These are phyloP conservation scores for Pomacea canaliculata DNA, from an alignment of 2,888 invertebrate genomes.

Conservation along the genomic window DNA sequence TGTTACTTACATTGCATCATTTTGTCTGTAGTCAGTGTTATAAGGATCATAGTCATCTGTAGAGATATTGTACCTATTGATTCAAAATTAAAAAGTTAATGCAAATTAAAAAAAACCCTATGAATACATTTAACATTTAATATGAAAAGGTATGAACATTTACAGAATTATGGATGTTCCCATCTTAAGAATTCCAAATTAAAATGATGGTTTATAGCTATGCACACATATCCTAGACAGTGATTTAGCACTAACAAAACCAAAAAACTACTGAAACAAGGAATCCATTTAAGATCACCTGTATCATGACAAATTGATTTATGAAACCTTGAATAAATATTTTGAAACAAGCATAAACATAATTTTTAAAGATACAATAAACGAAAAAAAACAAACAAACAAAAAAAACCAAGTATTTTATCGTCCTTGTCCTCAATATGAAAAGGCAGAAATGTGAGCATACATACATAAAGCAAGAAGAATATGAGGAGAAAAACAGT, in stretches of 20 bases:
- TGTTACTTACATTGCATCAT: conserved; percentile 51
- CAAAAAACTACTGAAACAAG: too few species aligned
- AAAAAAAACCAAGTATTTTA: background rate
- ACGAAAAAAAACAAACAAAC: background rate
- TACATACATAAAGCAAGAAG: background rate
- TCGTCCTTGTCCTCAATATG: background rate
- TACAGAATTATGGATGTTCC: too few species aligned
- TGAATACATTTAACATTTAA: background rate
- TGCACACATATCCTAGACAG: too few species aligned
- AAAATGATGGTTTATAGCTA: too few species aligned
- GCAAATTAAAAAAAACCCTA: background rate
- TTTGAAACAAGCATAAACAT: too few species aligned
- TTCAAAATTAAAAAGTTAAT: background rate
- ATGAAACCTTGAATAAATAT: too few species aligned
- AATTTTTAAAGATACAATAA: too few species aligned
- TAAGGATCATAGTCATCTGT: conserved; percentile 69
- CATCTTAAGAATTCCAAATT: too few species aligned
- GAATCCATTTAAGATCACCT: too few species aligned
- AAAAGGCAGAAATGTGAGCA: background rate
- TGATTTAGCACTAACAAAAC: too few species aligned
- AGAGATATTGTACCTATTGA: conserved; percentile 66
- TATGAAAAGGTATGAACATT: background rate
- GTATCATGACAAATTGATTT: too few species aligned
- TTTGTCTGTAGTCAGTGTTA: conserved; percentile 57
- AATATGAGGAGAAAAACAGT: background rate